A percentile compares a stretch with the other conserved stretches of the same genome.
Conservation (phyloP, 92 coral and sea anemone genomes). For the Phenganax stokvisi region DNA sequence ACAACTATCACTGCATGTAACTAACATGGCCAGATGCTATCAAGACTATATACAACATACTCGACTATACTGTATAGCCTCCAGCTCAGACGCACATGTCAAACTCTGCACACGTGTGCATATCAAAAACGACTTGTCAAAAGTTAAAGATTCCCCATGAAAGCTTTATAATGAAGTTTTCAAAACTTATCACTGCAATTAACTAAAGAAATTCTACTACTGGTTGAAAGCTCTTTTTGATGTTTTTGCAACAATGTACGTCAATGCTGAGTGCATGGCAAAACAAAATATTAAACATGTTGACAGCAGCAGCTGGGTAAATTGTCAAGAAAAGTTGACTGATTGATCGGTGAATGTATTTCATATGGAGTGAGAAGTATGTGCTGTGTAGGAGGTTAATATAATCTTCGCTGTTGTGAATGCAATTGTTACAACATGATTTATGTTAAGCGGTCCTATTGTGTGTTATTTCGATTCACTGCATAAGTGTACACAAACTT, state of each 20-base stretch:
- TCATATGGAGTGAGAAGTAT: background rate
- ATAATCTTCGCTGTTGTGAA: background rate
- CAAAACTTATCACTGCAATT: background rate
- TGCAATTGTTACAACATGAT: background rate
- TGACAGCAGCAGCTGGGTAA: conserved; percentile 8
- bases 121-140: background rate
- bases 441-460: conserved; percentile 5
- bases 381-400: conserved; percentile 17
- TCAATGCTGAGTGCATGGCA: background rate
- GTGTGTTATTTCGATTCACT: background rate
- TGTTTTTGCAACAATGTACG: background rate
- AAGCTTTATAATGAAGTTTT: background rate
- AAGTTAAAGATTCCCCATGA: background rate
- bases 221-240: background rate
- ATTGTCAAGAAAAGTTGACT: background rate
- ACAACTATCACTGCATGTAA: too few relatives aligned
- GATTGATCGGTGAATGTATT: background rate
- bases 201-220: conserved; percentile 11
- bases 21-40: too few relatives aligned
- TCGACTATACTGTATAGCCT: background rate
- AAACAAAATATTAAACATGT: background rate
- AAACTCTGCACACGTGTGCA: background rate
- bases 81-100: background rate
- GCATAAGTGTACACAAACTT: conserved; percentile 15
- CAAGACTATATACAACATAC: background rate